These are phyloP conservation scores for Rhyzopertha dominica DNA, from an alignment of 1,140 invertebrate genomes.

Conservation along the genomic window DNA sequence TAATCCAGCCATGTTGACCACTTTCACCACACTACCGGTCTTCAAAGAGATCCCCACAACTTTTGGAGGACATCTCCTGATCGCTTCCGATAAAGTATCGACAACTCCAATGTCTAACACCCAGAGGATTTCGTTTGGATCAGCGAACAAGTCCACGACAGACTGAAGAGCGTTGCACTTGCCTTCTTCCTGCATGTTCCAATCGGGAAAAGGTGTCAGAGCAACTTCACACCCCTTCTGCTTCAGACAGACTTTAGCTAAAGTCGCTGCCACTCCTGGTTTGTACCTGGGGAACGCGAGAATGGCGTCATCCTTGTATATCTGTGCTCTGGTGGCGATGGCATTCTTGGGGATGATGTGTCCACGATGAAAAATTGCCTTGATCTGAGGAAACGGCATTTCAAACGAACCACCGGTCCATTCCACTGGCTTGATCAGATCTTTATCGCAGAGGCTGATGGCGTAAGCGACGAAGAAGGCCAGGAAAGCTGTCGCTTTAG, in stretches of 20 bases:
- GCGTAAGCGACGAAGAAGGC: slow-evolving; percentile 15
- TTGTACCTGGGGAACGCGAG: slow-evolving; percentile 54
- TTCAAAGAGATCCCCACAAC: slow-evolving; percentile 52
- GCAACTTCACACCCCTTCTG: slow-evolving; percentile 44
- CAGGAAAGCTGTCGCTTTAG: slow-evolving; percentile 11
- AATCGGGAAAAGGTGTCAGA: slow-evolving; percentile 53
- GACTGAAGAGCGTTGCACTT: slow-evolving; percentile 54
- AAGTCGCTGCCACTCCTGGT: slow-evolving; percentile 51
- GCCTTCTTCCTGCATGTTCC: slow-evolving; percentile 56
- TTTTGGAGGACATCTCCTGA: slow-evolving; percentile 52
- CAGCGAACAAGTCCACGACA: slow-evolving; percentile 56
- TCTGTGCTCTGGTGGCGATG: slow-evolving; percentile 53
- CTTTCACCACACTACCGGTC: slow-evolving; percentile 54
- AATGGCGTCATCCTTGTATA: slow-evolving; percentile 51
- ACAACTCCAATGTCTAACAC: slow-evolving; percentile 57
- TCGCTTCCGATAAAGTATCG: slow-evolving; percentile 50
- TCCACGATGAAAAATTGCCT: slow-evolving; percentile 50
- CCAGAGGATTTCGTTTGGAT: slow-evolving; percentile 54
- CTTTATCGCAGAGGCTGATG: slow-evolving; percentile 18
- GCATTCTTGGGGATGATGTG: slow-evolving; percentile 54
- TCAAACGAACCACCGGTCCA: slow-evolving; percentile 46
- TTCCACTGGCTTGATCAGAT: slow-evolving; percentile 23
- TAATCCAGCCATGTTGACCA: slow-evolving; percentile 51
- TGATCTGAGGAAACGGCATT: slow-evolving; percentile 52
- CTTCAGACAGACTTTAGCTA: slow-evolving; percentile 49